Base-by-base conservation (phyloP, 2,888 invertebrate genomes). In the Torymus auratus region DNA sequence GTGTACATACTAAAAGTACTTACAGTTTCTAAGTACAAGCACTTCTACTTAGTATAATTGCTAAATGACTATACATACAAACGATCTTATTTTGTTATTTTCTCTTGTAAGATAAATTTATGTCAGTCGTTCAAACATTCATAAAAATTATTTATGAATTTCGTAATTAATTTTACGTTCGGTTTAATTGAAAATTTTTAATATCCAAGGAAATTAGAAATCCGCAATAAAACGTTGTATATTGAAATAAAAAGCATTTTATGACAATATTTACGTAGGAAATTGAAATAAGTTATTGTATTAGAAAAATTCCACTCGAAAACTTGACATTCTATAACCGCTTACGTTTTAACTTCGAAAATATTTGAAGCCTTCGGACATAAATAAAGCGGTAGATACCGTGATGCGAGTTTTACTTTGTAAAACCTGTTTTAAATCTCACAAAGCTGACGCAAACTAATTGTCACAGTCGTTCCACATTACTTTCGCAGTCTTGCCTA, bases 1-100 rank as follows among this genome's bases (percentile, higher is more conserved):
- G 58, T 69, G 53, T 78, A 81, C n/a, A n/a, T 28, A 72, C 72
- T 71, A 72, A 71, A 77, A 68, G 77, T 81, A 81, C 70, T 78
- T 69, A 70, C 14, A 77, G 69, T 78, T 73, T 61, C 75, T 65
- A 80, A 80, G 71, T 60, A 71, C 61, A 53, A 61, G 71, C 58
- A 81, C 53, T 64, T 73, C 58, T 77, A 69, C 69, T 73, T 77
- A 69, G 62, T 74, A 50, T 73, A 77, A 81, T 78, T 77, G 73
- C 60, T 20, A 53, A 64, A 56, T 60, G 56, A 67, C 23, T 65
- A 17, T 76, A 65, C 55, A 17, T 61, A 17, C 20, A 60, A 15
- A 28, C 41, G 23, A 68, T 50, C 20, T 71, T 12, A 55, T 75
- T 60, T 69, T 3, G 23, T 69, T 53, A 72, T 58, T 60, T 72